Evolutionary conservation across 2,797 vertebrate genomes (phyloP), one percentile per base, ranked within the genome.

Genomic region (Perodicticus potto): DNA sequence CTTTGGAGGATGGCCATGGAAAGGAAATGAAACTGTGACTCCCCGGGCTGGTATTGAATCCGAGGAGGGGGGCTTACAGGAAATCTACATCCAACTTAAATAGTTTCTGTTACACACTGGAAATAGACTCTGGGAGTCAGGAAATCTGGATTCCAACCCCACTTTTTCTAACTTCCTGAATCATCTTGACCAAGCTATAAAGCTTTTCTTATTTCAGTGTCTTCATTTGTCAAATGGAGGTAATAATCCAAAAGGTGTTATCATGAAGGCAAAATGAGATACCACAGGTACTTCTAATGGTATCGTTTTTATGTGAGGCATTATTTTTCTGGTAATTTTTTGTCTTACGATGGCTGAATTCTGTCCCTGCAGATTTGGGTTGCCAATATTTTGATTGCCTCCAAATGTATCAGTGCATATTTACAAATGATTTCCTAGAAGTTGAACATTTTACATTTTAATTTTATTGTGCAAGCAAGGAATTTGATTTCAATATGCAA

Each of bases 401-500:
- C 94, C 65, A 93, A 96, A 80, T 76, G 94, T 8, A 19, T 78
- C 74, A 49, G 78, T 82, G n/a, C 59, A 45, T 82, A 78, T 65
- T 89, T 86, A 86, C 43, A 84, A 91, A 85, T 65, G 65, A 86
- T 82, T 96, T 92, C 25, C 72, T 92, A 91, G 76, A 91, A 84
- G 57, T 72, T 37, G 19, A 80, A 32, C 72, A 17, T 81, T 93
- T 80, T 43, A 72, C 3, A 81, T 89, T 61, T 93, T 87, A 73
- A 91, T 92, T 95, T 95, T 74, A 93, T 78, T 59, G 23, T 76
- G n/a, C 55, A 89, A 95, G 55, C 40, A 92, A 69, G 17, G 40
- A 86, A 70, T 93, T 80, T 40, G 4, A 91, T 91, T 95, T 97
- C 19, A 78, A 63, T 74, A 69, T 91, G 67, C 72, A 96, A 91